Evolutionary conservation across 2,797 vertebrate species (phyloP).

Genomic region (Schizopygopsis pylzovi): DNA sequence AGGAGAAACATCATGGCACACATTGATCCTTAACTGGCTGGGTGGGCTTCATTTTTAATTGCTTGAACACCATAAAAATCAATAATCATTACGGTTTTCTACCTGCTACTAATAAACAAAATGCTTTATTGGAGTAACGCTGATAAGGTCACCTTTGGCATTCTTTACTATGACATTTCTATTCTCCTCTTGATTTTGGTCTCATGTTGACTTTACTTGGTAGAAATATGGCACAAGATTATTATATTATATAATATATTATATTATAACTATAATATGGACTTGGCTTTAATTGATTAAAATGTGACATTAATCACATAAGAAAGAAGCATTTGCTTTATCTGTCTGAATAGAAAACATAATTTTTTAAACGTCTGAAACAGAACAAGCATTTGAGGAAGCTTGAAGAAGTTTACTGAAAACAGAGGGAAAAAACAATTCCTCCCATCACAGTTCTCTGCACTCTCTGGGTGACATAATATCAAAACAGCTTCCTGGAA

Average conservation of each 20-base stretch:
- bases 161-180: constrained; percentile 16
- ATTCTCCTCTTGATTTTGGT: background rate
- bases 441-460: background rate
- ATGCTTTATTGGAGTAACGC: constrained; percentile 44
- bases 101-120: constrained; percentile 46
- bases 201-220: background rate
- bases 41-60: constrained; percentile 52
- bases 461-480: background rate
- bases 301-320: constrained; percentile 1
- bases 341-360: background rate
- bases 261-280: background rate
- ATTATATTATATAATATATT: background rate
- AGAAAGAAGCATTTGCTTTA: background rate
- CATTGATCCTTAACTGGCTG: constrained; percentile 48
- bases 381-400: background rate
- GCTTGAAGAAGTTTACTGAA: background rate
- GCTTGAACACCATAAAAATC: constrained; percentile 41
- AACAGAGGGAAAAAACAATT: background rate
- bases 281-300: background rate
- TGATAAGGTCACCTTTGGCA: constrained; percentile 49
- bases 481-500: background rate
- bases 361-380: background rate
- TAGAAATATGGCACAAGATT: background rate
- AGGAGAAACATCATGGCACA: constrained; percentile 38
- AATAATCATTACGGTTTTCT: constrained; percentile 45